Base-by-base conservation (phyloP, 1,140 invertebrate species). In the Drosophila serrata region DNA sequence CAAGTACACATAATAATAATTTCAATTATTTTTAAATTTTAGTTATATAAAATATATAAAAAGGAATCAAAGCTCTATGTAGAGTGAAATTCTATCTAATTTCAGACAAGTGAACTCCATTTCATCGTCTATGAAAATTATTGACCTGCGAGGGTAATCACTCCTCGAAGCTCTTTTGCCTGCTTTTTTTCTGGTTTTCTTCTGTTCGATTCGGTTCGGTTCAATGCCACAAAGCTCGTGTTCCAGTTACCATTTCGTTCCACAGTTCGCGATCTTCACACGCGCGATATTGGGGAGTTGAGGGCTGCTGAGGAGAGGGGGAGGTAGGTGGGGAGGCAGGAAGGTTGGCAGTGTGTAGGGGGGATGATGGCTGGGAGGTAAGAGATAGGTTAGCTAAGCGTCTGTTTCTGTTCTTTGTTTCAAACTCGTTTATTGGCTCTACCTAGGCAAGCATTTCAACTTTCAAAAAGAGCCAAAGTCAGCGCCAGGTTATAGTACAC, bases 321-420 rank as follows among this genome's bases (percentile, higher is more conserved):
- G 12, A 29, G 33, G 35, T 9, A 35, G 59, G 12, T 13, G 0
- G 46, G 13, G 13, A 12, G n/a, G n/a, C n/a, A n/a, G n/a, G n/a
- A n/a, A n/a, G n/a, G n/a, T n/a, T n/a, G n/a, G n/a, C n/a, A n/a
- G n/a, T n/a, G n/a, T n/a, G n/a, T 22, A 43, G 46, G 31, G 61
- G 37, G 37, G 29, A 37, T 55, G 51, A 55, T 55, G 51, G 31
- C 35, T 37, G 51, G 62, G 37, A 33, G 64, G 49, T 46, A 43
- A 43, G 73, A 57, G 73, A 67, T 55, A 65, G 70, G 46, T 68
- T 67, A 74, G 79, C 65, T 81, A 58, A 86, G 81, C 77, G 84
- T 88, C 84, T 88, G 84, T 87, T 87, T 88, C 84, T 88, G 84
- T 87, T 87, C 84, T 88, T 88, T 88, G 84, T 88, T 84, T 88